Percentiles rank a stretch among this genome's conserved stretches.
Evolutionary conservation across 2,888 invertebrate genomes (phyloP).

Genomic region (Sclerodermus sp.): DNA sequence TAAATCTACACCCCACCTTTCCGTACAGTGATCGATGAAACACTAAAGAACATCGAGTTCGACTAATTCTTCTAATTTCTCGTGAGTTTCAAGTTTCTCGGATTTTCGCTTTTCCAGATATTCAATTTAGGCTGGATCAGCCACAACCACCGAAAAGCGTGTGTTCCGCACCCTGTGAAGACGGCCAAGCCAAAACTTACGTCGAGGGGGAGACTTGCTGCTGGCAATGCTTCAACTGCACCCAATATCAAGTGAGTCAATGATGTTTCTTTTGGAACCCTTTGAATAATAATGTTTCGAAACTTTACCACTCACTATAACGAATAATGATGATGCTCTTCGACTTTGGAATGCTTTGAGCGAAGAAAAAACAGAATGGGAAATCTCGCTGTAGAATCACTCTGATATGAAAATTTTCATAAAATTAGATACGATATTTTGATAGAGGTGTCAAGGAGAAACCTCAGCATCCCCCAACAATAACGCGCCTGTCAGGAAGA

Average conservation of each 20-base stretch:
- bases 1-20: background rate
- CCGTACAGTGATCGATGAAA: background rate
- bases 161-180: constrained; percentile 85
- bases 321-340: too few relatives aligned
- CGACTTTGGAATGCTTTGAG: background rate
- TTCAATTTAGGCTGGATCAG: constrained; percentile 81
- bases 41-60: too few relatives aligned
- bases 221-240: constrained; percentile 92
- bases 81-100: constrained; percentile 2
- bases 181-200: constrained; percentile 89
- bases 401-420: too few relatives aligned
- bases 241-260: constrained; percentile 72
- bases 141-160: constrained; percentile 83
- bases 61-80: constrained; percentile 7
- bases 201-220: constrained; percentile 92
- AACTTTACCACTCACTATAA: too few relatives aligned
- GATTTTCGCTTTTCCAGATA: constrained; percentile 61
- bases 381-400: too few relatives aligned
- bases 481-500: too few relatives aligned
- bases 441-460: too few relatives aligned
- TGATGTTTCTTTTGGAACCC: background rate
- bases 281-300: too few relatives aligned
- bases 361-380: background rate
- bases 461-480: too few relatives aligned
- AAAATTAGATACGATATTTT: too few relatives aligned